phyloP scores from a whole-genome alignment of 2,888 invertebrate genomes.

The Drosophila anomalata region DNA sequence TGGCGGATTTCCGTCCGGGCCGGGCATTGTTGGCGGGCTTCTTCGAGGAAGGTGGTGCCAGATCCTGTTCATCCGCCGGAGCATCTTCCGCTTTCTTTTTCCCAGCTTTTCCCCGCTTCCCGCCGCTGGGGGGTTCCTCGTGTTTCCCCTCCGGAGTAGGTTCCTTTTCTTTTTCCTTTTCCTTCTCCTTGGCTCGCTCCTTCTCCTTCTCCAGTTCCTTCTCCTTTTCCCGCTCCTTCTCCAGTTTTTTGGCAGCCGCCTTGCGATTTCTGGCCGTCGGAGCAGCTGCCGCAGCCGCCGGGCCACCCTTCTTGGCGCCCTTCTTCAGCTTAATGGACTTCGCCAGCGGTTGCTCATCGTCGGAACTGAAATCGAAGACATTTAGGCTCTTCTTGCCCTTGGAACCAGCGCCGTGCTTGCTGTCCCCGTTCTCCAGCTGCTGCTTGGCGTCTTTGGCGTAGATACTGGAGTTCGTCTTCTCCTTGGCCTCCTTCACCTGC shows the following conservation, averaged over 20 bases:
- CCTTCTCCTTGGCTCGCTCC: conserved; percentile 11
- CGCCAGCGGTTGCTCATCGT: conserved; percentile 85
- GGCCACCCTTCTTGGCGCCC: conserved; percentile 54
- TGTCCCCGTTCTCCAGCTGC: conserved; percentile 66
- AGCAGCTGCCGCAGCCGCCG: conserved; percentile 22
- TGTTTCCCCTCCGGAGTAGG: conserved; percentile 14
- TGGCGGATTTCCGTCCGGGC: conserved; percentile 13
- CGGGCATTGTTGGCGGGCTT: conserved; percentile 45
- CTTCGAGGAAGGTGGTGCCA: conserved; percentile 59
- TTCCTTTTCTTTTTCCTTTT: conserved; percentile 27
- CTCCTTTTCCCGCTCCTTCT: conserved; percentile 15
- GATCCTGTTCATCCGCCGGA: conserved; percentile 37
- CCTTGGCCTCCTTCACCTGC: conserved; percentile 51
- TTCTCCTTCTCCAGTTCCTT: conserved; percentile 3
- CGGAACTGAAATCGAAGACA: conserved; percentile 85
- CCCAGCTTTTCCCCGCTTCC: conserved; percentile 43
- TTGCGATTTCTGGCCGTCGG: conserved; percentile 55
- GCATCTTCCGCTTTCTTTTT: conserved; percentile 61
- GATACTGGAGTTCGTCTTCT: conserved; percentile 68
- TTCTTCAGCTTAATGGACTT: conserved; percentile 83
- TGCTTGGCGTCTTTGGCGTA: conserved; percentile 66
- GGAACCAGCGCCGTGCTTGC: conserved; percentile 29
- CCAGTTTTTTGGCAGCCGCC: conserved; percentile 27
- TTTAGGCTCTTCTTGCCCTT: conserved; percentile 70
- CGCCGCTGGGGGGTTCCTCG: conserved; percentile 29